These are phyloP conservation scores for Cygnus atratus DNA, from an alignment of 2,113 vertebrate species.

Conservation along the genomic window DNA sequence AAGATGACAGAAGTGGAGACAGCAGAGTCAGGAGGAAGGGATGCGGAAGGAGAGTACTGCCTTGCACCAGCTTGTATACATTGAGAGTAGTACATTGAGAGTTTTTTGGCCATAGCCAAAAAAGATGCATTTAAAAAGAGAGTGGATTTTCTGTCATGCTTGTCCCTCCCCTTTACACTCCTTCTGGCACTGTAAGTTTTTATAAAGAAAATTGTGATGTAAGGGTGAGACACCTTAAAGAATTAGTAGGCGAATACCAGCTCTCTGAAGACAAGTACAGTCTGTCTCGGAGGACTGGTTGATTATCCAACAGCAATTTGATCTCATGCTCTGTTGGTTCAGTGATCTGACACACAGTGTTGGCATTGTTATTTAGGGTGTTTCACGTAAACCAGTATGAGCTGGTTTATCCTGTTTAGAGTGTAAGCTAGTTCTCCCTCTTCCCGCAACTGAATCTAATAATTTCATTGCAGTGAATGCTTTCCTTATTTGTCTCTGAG, in stretches of 20 bases:
- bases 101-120: background rate
- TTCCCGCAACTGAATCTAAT: background rate
- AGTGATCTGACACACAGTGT: background rate
- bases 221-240: background rate
- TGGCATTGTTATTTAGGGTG: slow-evolving; percentile 16
- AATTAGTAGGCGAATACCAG: background rate
- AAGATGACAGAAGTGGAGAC: background rate
- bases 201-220: background rate
- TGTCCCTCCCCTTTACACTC: background rate
- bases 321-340: slow-evolving; percentile 14
- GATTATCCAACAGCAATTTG: slow-evolving; percentile 20
- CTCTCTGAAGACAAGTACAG: background rate
- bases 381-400: slow-evolving; percentile 32
- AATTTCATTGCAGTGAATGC: background rate
- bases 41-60: background rate
- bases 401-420: slow-evolving; percentile 59
- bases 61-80: background rate
- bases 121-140: background rate
- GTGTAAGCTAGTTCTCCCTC: background rate
- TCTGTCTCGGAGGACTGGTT: background rate
- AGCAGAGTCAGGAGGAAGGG: background rate
- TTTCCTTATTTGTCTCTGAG: slow-evolving; percentile 2
- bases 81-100: background rate
- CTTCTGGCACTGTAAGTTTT: background rate
- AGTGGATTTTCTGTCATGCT: background rate